Evolutionary conservation across 1,140 invertebrate species (phyloP).

Genomic region (Chrysoperla carnea): DNA sequence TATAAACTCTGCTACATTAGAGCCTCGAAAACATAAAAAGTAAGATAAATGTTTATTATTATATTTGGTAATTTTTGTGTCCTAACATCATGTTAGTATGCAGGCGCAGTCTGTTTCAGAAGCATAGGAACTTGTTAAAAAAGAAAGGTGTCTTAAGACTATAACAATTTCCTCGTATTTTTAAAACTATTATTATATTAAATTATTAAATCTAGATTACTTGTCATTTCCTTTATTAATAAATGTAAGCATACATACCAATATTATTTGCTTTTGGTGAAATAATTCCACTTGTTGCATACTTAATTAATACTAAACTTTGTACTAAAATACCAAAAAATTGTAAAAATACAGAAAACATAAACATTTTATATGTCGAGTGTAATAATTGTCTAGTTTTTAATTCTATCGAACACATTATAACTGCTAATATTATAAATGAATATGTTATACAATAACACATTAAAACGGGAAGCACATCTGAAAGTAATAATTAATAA

Average conservation of each 20-base stretch:
- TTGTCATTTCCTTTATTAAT: no score
- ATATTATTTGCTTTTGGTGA: slow-evolving; percentile 31
- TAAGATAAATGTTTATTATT: no score
- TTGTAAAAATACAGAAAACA: slow-evolving; percentile 47
- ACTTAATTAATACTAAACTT: slow-evolving; percentile 45
- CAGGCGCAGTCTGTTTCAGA: no score
- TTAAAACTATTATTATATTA: no score
- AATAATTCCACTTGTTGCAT: slow-evolving; percentile 48
- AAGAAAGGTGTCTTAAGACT: no score
- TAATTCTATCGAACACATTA: slow-evolving; percentile 50
- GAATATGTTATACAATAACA: slow-evolving; percentile 42
- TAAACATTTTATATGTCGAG: slow-evolving; percentile 73
- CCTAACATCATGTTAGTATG: no score
- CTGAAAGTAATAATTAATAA: slow-evolving; percentile 37
- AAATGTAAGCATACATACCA: slow-evolving; percentile 40
- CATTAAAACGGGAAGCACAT: slow-evolving; percentile 53
- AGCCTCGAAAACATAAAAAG: no score
- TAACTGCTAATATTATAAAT: slow-evolving; percentile 38
- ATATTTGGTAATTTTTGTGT: no score
- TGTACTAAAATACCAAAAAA: slow-evolving; percentile 44
- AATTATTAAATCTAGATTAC: no score
- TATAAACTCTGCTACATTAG: no score
- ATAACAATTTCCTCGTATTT: no score
- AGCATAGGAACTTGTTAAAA: no score
- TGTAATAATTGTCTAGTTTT: slow-evolving; percentile 62